Percentiles rank a stretch among this genome's conserved stretches.
Evolutionary conservation across 2,797 vertebrate species (phyloP).

Genomic region (Pterois miles): DNA sequence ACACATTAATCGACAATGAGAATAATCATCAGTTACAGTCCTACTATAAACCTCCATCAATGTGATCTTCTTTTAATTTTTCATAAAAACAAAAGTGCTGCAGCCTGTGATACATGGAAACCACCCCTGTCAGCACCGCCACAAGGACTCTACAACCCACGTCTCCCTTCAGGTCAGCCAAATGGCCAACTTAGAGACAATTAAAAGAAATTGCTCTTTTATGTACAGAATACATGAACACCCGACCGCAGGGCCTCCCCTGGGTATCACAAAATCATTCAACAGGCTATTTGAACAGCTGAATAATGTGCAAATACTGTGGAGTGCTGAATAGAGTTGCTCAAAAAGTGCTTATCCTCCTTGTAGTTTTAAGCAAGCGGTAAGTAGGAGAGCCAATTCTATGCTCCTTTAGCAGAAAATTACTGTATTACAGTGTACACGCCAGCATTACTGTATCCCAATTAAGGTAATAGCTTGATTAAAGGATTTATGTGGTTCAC

Average conservation of each 20-base stretch:
- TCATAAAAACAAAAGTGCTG: not conserved
- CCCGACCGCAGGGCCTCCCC: not conserved
- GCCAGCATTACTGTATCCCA: constrained; percentile 15
- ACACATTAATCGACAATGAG: too few species aligned
- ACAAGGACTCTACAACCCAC: constrained; percentile 2
- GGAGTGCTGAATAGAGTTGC: constrained; percentile 10
- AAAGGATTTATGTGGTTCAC: constrained; percentile 11
- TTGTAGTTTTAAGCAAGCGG: constrained; percentile 6
- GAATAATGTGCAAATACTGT: constrained; percentile 38
- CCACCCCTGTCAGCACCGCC: not conserved
- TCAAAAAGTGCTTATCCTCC: constrained; percentile 1
- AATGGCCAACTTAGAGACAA: constrained; percentile 10
- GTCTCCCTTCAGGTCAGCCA: constrained; percentile 12
- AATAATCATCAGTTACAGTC: too few species aligned
- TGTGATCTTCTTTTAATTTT: not conserved
- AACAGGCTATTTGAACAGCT: constrained; percentile 33
- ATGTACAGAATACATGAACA: constrained; percentile 10
- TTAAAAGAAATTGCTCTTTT: constrained; percentile 37
- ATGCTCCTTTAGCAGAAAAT: constrained; percentile 48
- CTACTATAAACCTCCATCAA: not conserved
- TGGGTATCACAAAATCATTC: constrained; percentile 14
- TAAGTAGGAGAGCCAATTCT: constrained; percentile 18
- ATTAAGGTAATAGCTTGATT: constrained; percentile 11
- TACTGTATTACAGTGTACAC: constrained; percentile 27
- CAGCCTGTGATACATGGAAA: not conserved